These are phyloP conservation scores for Pammene fasciana DNA, from an alignment of 2,888 invertebrate species.

Conservation along the genomic window DNA sequence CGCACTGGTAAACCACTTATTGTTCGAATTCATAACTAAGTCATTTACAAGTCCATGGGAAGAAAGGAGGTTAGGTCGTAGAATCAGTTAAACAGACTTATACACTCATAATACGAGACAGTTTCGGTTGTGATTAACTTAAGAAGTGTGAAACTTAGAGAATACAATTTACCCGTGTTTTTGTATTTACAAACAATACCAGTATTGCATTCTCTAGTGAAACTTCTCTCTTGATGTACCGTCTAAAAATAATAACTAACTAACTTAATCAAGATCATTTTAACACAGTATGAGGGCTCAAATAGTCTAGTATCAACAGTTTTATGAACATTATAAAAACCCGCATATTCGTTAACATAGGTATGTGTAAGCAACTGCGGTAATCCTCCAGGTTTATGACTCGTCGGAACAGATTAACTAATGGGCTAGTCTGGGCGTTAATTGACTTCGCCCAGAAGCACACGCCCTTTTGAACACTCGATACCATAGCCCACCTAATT, in stretches of 20 bases:
- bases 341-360: conserved; percentile 60
- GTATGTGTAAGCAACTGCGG: conserved; percentile 52
- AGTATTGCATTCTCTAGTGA: too few species aligned
- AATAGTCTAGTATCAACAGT: conserved; percentile 46
- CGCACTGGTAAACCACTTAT: conserved; percentile 55
- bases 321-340: conserved; percentile 56
- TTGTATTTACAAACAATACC: too few species aligned
- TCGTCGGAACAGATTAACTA: conserved; percentile 62
- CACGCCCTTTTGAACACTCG: conserved; percentile 39
- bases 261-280: background rate
- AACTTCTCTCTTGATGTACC: too few species aligned
- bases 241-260: background rate
- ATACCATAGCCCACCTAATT: conserved; percentile 29
- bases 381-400: conserved; percentile 65
- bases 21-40: conserved; percentile 48
- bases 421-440: conserved; percentile 59
- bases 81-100: background rate
- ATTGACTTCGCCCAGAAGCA: conserved; percentile 59
- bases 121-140: too few species aligned
- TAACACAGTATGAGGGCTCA: background rate
- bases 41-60: conserved; percentile 9
- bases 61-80: conserved; percentile 1
- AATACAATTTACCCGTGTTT: too few species aligned
- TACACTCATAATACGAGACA: background rate
- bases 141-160: background rate